Evolutionary conservation across 2,888 invertebrate species (phyloP), one percentile per base, ranked within the genome.

Genomic region (Cacoxenus indagator): DNA sequence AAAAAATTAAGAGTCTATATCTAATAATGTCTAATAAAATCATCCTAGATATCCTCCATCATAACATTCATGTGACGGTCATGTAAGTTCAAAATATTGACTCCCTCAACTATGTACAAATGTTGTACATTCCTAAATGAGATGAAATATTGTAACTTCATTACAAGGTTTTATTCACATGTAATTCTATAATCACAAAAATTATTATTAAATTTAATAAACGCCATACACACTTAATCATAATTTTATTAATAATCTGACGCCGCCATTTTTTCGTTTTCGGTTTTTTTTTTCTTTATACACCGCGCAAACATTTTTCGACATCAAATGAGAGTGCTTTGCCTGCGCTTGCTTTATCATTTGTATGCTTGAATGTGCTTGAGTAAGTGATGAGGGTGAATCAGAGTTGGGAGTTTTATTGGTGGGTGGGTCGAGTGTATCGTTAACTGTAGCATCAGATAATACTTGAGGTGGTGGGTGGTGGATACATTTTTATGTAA

Each of bases 401-500:
- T 65, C 76, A 69, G 19, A 61, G 51, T 69, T 67, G 48, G 51
- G 48, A 31, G 67, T 66, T 66, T 59, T 61, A 68, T 65, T 68
- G 64, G 61, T 8, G 31, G 17, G 27, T 51, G 22, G 11, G 51
- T n/a, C 17, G 22, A 51, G 48, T 19, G 8, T 4, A 9, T 51
- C 22, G 51, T 51, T 19, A 43, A 43, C n/a, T n/a, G n/a, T n/a
- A 37, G 37, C 19, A 17, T 17, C 17, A 8, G n/a, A 29, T 57
- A 48, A 17, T 46, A 24, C 4, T 51, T 67, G 22, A 69, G 70
- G 71, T 57, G 68, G 83, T 73, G 68, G 61, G 61, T 62, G 61
- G 27, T n/a, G 45, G 11, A 55, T 72, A 75, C 70, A 69, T 71
- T 82, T 80, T 82, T 80, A 83, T 83, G 78, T 80, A 80, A 80